Conservation (phyloP, 2,113 vertebrate genomes). For the Cyanoderma ruficeps region DNA sequence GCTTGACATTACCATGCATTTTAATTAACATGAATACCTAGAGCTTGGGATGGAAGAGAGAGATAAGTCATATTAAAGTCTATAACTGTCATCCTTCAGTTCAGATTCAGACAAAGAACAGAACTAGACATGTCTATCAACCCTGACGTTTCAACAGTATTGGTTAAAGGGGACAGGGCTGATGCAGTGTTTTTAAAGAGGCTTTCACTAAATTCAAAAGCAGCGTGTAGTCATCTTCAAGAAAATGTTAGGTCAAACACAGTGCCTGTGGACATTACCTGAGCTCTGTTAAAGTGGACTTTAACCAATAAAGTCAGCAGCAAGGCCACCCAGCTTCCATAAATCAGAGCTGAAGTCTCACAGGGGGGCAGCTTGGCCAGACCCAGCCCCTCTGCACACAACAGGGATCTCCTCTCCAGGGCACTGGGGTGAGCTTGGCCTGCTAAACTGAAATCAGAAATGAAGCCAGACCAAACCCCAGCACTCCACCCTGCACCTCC, state of each 20-base stretch:
- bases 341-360: not conserved
- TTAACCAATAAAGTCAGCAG: not conserved
- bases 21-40: constrained; percentile 20
- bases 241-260: not conserved
- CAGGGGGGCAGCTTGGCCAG: not conserved
- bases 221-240: not conserved
- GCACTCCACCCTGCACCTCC: not conserved
- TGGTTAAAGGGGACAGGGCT: not conserved
- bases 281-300: not conserved
- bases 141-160: not conserved
- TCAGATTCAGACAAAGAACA: not conserved
- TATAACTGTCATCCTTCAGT: not conserved
- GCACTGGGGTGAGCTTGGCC: not conserved
- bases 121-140: not conserved
- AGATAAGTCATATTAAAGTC: not conserved
- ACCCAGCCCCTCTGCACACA: not conserved
- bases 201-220: not conserved
- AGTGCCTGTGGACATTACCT: not conserved
- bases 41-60: not conserved
- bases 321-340: too few species aligned
- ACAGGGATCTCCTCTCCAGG: not conserved
- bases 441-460: not conserved
- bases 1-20: constrained; percentile 12
- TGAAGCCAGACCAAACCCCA: not conserved
- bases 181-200: not conserved